Percentiles rank a stretch among this genome's conserved stretches.
phyloP scores from a whole-genome alignment of 2,797 vertebrate species.

The Amniataba percoides region DNA sequence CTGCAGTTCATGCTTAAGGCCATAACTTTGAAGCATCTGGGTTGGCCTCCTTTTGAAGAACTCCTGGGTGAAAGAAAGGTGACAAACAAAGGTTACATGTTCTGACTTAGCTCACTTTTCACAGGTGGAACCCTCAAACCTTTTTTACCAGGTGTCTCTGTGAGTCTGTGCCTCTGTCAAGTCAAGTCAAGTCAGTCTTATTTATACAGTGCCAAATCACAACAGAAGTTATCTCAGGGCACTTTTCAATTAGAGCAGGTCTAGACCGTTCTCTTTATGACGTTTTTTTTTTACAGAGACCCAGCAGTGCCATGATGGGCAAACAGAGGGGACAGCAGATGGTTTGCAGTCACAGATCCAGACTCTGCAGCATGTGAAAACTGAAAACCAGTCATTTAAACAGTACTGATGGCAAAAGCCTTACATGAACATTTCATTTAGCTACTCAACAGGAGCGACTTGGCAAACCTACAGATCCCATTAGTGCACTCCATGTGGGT shows the following conservation, averaged over 20 bases:
- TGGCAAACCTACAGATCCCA: conserved; percentile 18
- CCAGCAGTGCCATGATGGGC: too few species aligned
- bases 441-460: conserved; percentile 36
- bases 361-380: neutral
- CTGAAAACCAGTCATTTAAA: conserved; percentile 28
- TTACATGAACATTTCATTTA: conserved; percentile 45
- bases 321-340: too few species aligned
- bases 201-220: too few species aligned
- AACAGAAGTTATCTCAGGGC: too few species aligned
- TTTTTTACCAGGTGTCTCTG: neutral
- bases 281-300: too few species aligned
- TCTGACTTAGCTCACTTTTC: neutral
- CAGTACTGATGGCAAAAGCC: conserved; percentile 37
- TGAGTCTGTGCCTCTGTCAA: conserved; percentile 6
- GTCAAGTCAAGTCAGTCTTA: too few species aligned
- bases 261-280: too few species aligned
- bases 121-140: conserved; percentile 12
- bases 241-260: too few species aligned
- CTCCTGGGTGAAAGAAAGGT: conserved; percentile 1
- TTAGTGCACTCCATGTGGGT: conserved; percentile 4
- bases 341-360: too few species aligned
- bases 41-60: neutral
- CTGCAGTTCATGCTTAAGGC: neutral
- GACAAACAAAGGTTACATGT: conserved; percentile 2
- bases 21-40: neutral